phyloP scores from a whole-genome alignment of 2,888 invertebrate species.

The Tachina lurida region DNA sequence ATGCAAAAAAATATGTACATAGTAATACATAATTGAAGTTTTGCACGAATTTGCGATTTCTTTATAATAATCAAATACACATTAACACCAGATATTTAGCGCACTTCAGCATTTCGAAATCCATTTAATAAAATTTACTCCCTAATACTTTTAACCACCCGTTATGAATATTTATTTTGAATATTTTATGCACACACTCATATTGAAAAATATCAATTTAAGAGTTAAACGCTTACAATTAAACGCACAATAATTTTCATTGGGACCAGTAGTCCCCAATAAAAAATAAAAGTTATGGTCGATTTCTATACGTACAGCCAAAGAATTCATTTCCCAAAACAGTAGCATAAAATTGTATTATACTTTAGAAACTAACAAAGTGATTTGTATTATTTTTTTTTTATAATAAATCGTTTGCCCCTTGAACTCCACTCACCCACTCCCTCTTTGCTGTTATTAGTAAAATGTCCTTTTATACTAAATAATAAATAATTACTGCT shows the following conservation, averaged over 20 bases:
- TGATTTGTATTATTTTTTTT: slow-evolving; percentile 10
- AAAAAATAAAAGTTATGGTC: slow-evolving; percentile 3
- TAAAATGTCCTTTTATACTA: slow-evolving; percentile 40
- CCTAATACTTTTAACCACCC: background rate
- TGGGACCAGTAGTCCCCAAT: slow-evolving; percentile 29
- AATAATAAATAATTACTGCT: slow-evolving; percentile 21
- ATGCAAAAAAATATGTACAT: no score
- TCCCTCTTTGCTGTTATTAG: background rate
- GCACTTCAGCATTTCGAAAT: no score
- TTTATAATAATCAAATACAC: no score
- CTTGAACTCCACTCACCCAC: slow-evolving; percentile 45
- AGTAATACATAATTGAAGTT: no score
- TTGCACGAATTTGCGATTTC: no score
- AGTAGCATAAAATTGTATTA: slow-evolving; percentile 3
- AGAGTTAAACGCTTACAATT: slow-evolving; percentile 74
- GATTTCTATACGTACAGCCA: slow-evolving; percentile 3
- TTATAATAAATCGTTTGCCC: slow-evolving; percentile 31
- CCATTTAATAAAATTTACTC: no score
- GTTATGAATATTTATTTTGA: background rate
- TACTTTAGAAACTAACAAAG: background rate
- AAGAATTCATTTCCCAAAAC: slow-evolving; percentile 5
- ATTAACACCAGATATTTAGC: no score
- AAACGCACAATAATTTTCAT: slow-evolving; percentile 70
- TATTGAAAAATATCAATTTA: slow-evolving; percentile 60
- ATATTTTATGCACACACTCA: background rate